These are phyloP conservation scores for Manis javanica DNA, from an alignment of 2,797 vertebrate genomes.

Conservation along the genomic window DNA sequence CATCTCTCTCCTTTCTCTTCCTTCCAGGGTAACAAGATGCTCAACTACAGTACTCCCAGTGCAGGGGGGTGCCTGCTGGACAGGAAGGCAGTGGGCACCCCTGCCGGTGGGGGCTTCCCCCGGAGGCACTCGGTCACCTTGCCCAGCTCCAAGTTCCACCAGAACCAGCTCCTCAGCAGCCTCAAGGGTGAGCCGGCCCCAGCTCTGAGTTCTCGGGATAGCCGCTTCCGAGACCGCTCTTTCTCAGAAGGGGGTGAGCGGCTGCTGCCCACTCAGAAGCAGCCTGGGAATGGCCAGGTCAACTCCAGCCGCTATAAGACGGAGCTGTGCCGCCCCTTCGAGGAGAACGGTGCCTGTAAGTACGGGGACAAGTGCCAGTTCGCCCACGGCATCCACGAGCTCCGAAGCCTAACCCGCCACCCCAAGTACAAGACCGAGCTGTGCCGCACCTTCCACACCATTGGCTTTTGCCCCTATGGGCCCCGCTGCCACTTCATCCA, in stretches of 20 bases:
- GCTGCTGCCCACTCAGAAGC: constrained; percentile 93
- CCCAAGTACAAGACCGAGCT: constrained; percentile 97
- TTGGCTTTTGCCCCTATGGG: constrained; percentile 95
- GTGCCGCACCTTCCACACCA: constrained; percentile 97
- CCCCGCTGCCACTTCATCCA: constrained; percentile 97
- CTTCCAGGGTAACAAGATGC: constrained; percentile 95
- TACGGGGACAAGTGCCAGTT: constrained; percentile 98
- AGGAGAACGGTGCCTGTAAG: constrained; percentile 96
- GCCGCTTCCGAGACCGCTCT: constrained; percentile 96
- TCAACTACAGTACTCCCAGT: constrained; percentile 93
- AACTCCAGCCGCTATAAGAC: constrained; percentile 98
- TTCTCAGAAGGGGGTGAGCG: constrained; percentile 97
- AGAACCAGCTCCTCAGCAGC: constrained; percentile 96
- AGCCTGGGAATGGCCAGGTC: constrained; percentile 91
- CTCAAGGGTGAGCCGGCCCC: constrained; percentile 94
- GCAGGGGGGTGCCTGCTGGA: constrained; percentile 96
- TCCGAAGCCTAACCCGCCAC: constrained; percentile 94
- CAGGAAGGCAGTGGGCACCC: constrained; percentile 98
- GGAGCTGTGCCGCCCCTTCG: constrained; percentile 95
- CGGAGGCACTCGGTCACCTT: constrained; percentile 96
- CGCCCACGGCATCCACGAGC: constrained; percentile 95
- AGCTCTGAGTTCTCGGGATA: constrained; percentile 94
- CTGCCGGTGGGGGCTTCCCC: constrained; percentile 93
- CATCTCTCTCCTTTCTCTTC: constrained; percentile 70
- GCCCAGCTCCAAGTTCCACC: constrained; percentile 94